Evolutionary conservation across 2,888 invertebrate species (phyloP).

Genomic region (Leistus spinibarbis): DNA sequence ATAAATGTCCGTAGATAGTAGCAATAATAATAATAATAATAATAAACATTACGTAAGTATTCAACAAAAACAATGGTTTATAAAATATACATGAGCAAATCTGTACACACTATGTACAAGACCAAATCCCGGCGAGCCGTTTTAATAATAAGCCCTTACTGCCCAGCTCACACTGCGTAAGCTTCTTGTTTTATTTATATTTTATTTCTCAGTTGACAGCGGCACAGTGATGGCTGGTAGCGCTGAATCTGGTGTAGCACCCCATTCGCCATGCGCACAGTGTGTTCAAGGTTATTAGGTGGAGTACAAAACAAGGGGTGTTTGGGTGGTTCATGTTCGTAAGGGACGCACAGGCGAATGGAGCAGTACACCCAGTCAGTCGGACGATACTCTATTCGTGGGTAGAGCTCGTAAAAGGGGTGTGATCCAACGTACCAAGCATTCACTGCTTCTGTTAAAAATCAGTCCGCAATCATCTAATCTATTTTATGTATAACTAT

Average conservation of each 20-base stretch:
- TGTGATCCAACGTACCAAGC: background rate
- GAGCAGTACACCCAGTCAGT: background rate
- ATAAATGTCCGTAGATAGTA: conserved; percentile 32
- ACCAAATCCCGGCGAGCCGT: background rate
- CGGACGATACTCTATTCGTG: background rate
- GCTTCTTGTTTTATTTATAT: background rate
- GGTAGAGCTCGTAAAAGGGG: background rate
- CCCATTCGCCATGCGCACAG: background rate
- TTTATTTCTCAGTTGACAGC: too few species aligned
- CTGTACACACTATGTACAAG: conserved; percentile 40
- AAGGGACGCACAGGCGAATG: background rate
- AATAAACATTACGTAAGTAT: conserved; percentile 39
- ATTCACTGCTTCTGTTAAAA: background rate
- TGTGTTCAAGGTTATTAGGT: background rate
- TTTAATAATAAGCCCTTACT: background rate
- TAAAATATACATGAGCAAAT: conserved; percentile 40
- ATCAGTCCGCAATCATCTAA: background rate
- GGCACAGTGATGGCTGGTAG: background rate
- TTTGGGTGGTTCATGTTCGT: background rate
- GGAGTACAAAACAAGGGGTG: background rate
- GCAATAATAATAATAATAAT: conserved; percentile 14
- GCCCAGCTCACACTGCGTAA: background rate
- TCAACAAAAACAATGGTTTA: conserved; percentile 39
- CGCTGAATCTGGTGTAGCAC: background rate
- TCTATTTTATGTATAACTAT: background rate